Conservation (phyloP, 2,888 invertebrate genomes). For the Trissolcus brochymenae region DNA sequence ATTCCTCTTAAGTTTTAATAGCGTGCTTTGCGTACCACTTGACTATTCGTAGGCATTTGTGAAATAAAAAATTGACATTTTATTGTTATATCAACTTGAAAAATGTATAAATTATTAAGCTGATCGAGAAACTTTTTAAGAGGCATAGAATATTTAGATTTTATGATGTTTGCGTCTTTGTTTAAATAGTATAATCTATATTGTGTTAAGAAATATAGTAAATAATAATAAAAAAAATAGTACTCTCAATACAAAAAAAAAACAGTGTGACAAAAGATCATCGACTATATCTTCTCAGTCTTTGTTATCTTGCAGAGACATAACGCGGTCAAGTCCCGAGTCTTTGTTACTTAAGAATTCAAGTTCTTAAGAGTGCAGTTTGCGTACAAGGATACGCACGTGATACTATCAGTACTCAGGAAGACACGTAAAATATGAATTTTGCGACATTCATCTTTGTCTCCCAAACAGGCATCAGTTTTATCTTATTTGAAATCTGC, state of each 20-base stretch:
- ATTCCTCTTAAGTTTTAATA: too few relatives aligned
- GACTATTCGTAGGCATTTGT: too few relatives aligned
- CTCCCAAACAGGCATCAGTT: neutral
- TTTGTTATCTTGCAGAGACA: conserved; percentile 19
- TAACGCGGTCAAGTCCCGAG: conserved; percentile 24
- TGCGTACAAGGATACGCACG: conserved; percentile 44
- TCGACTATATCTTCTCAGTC: conserved; percentile 5
- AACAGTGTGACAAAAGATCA: neutral
- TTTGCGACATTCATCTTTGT: conserved; percentile 17
- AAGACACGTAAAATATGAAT: conserved; percentile 52
- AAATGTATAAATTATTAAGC: too few relatives aligned
- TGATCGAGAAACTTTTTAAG: too few relatives aligned
- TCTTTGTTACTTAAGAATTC: conserved; percentile 42
- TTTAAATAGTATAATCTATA: too few relatives aligned
- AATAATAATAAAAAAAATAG: neutral
- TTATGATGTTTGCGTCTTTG: too few relatives aligned
- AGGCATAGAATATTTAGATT: too few relatives aligned
- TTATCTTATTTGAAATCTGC: neutral
- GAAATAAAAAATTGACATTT: too few relatives aligned
- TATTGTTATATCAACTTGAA: too few relatives aligned
- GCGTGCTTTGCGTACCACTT: too few relatives aligned
- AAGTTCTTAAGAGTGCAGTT: conserved; percentile 37
- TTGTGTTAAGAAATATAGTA: too few relatives aligned
- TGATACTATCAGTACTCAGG: conserved; percentile 37
- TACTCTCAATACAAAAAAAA: conserved; percentile 9